phyloP scores from a whole-genome alignment of 2,113 vertebrate species.

The Rhynchomys soricoides region DNA sequence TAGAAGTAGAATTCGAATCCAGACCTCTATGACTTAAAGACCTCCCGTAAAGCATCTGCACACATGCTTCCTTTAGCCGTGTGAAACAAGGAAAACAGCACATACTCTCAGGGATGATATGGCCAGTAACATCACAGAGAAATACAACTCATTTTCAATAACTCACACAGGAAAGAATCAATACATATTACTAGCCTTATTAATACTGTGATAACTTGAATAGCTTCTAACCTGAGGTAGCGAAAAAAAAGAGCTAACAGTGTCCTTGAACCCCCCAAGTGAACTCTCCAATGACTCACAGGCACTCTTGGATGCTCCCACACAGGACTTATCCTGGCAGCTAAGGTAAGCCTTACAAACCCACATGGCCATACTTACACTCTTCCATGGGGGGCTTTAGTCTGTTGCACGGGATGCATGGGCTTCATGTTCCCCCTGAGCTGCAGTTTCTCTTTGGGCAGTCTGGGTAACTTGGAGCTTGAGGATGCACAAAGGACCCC shows the following conservation, averaged over 20 bases:
- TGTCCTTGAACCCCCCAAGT: neutral
- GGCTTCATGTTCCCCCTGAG: constrained; percentile 92
- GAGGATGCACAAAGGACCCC: constrained; percentile 87
- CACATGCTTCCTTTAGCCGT: neutral
- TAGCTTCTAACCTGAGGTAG: neutral
- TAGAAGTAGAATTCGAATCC: neutral
- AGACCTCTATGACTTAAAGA: neutral
- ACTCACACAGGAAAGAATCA: neutral
- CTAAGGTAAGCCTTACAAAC: no score
- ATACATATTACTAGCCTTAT: neutral
- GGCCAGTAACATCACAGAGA: neutral
- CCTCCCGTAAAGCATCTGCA: neutral
- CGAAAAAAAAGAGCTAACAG: neutral
- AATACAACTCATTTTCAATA: neutral
- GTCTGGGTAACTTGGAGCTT: constrained; percentile 94
- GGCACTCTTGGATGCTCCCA: neutral
- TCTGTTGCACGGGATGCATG: constrained; percentile 89
- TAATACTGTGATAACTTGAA: neutral
- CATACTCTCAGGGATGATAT: neutral
- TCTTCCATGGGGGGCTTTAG: constrained; percentile 93
- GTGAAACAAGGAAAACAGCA: neutral
- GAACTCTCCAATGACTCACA: neutral
- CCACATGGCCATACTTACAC: constrained; percentile 88
- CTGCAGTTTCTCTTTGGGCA: constrained; percentile 97
- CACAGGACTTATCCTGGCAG: neutral